phyloP scores from a whole-genome alignment of 2,888 invertebrate genomes.

The Pandemis heparana region DNA sequence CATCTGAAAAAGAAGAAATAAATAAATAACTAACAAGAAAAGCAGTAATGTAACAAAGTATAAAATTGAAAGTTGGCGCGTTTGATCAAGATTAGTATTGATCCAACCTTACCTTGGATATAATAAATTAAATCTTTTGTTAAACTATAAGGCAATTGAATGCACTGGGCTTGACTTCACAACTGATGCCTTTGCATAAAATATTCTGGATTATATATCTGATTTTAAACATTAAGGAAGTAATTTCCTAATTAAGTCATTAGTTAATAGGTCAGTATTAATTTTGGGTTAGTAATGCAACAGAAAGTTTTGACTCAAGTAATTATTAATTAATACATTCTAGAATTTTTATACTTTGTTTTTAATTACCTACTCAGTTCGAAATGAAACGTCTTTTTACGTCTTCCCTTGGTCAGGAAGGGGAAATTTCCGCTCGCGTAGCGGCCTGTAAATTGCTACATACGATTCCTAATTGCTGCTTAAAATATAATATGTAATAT shows the following conservation, averaged over 20 bases:
- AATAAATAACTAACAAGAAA: not conserved
- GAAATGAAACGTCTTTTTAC: too few relatives aligned
- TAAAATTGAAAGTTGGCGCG: too few relatives aligned
- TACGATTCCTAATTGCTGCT: too few relatives aligned
- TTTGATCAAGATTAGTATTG: not conserved
- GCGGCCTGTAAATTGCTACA: too few relatives aligned
- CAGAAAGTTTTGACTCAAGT: slow-evolving; percentile 10
- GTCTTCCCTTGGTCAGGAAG: too few relatives aligned
- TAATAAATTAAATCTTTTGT: not conserved
- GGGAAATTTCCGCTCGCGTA: too few relatives aligned
- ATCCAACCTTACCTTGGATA: not conserved
- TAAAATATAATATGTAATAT: too few relatives aligned
- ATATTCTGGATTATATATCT: slow-evolving; percentile 21
- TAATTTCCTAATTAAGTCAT: slow-evolving; percentile 25
- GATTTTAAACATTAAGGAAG: slow-evolving; percentile 5
- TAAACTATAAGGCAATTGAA: not conserved
- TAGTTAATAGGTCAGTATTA: not conserved
- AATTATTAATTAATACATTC: too few relatives aligned
- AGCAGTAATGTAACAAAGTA: not conserved
- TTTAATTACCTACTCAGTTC: too few relatives aligned
- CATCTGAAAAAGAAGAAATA: slow-evolving; percentile 46
- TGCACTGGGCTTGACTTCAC: not conserved
- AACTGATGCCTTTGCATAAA: slow-evolving; percentile 14
- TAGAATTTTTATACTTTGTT: too few relatives aligned
- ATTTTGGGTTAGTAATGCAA: not conserved